These are phyloP conservation scores for Aldrovandia affinis DNA, from an alignment of 2,797 vertebrate species.

Conservation along the genomic window DNA sequence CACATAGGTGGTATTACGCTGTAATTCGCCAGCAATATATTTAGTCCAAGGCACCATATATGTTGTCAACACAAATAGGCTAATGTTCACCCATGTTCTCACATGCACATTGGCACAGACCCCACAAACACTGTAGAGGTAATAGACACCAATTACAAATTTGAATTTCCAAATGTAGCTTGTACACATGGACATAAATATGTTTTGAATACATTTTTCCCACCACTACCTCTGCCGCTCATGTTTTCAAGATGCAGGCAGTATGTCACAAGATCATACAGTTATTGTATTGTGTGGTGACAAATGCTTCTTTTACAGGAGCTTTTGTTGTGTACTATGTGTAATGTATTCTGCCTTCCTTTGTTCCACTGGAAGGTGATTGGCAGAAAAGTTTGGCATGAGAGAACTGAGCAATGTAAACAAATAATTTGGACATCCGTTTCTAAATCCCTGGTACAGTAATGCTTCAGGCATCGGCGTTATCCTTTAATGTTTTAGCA, in stretches of 20 bases:
- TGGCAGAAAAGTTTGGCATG: background rate
- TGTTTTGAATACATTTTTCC: background rate
- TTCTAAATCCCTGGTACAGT: background rate
- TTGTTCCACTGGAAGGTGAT: background rate
- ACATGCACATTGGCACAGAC: background rate
- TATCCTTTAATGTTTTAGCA: background rate
- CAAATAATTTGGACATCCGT: constrained; percentile 4
- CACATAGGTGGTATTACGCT: background rate
- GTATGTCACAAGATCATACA: background rate
- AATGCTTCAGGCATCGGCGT: background rate
- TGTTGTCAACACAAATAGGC: background rate
- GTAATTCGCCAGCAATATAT: background rate
- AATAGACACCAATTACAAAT: background rate
- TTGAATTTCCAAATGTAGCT: background rate
- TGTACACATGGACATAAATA: background rate
- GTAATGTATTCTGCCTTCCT: background rate
- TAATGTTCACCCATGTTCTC: background rate
- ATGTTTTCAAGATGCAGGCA: background rate
- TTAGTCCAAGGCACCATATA: background rate
- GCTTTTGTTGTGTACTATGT: too few relatives aligned
- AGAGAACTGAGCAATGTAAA: background rate
- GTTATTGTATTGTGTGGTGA: too few relatives aligned
- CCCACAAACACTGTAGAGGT: background rate
- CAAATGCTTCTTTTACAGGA: too few relatives aligned
- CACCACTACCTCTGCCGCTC: background rate